Conservation (phyloP, 2,888 invertebrate genomes). For the Meandrusa payeni region DNA sequence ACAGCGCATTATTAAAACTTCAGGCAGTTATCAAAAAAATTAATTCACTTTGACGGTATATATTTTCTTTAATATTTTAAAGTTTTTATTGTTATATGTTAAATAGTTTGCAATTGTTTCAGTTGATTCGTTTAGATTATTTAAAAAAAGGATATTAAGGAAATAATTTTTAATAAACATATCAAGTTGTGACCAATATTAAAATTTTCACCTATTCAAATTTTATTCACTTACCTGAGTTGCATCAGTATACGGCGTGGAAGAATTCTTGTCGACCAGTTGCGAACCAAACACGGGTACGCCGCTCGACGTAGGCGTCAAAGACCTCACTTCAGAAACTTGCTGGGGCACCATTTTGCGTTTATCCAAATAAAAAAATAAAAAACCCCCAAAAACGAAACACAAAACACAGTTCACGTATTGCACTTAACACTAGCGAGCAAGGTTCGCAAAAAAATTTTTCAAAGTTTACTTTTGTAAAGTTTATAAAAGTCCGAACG, state of each 20-base stretch:
- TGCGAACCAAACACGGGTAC: slow-evolving; percentile 93
- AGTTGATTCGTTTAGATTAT: no score
- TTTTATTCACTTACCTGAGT: slow-evolving; percentile 90
- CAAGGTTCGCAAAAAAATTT: slow-evolving; percentile 50
- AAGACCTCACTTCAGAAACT: slow-evolving; percentile 78
- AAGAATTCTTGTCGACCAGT: slow-evolving; percentile 93
- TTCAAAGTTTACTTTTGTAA: slow-evolving; percentile 28
- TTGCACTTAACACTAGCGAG: slow-evolving; percentile 65
- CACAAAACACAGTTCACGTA: slow-evolving; percentile 68
- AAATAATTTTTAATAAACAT: no score
- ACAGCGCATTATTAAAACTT: slow-evolving; percentile 15
- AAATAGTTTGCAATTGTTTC: no score
- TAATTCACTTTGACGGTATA: slow-evolving; percentile 7
- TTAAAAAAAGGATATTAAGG: no score
- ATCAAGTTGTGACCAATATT: no score
- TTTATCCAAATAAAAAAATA: slow-evolving; percentile 45
- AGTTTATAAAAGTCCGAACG: slow-evolving; percentile 64
- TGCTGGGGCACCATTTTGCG: slow-evolving; percentile 88
- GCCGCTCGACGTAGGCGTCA: slow-evolving; percentile 83
- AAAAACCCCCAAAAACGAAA: slow-evolving; percentile 26
- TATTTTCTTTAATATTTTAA: slow-evolving; percentile 6
- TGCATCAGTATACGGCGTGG: slow-evolving; percentile 98
- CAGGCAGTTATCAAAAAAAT: background rate
- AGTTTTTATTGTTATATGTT: background rate
- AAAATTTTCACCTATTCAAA: no score